A percentile compares a stretch with the other conserved stretches of the same genome.
Conservation (phyloP, 35 echinoderm and acorn worm species). For the Ophioderma brevispina region DNA sequence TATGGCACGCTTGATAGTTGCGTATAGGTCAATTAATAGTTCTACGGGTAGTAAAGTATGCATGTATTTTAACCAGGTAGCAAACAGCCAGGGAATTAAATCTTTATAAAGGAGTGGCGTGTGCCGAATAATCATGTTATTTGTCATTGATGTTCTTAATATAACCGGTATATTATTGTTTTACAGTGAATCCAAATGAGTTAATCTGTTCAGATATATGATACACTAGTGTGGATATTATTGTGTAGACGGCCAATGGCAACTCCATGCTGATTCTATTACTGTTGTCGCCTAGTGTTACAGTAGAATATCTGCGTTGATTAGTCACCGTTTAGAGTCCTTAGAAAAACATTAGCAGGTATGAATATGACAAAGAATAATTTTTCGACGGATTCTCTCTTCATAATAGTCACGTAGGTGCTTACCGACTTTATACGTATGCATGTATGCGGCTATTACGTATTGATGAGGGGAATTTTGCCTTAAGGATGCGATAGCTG, state of each 20-base stretch:
- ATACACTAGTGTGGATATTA: neutral
- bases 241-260: slow-evolving; percentile 3
- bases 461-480: neutral
- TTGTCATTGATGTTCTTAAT: neutral
- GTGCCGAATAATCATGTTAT: no score
- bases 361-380: slow-evolving; percentile 11
- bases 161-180: neutral
- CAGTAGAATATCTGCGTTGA: neutral
- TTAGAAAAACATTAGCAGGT: slow-evolving; percentile 10
- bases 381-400: neutral
- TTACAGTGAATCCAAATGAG: neutral
- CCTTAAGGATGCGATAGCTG: neutral
- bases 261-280: neutral
- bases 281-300: neutral
- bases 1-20: no score
- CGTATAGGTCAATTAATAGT: no score
- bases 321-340: slow-evolving; percentile 9
- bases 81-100: no score
- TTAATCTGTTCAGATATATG: neutral
- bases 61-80: no score
- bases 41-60: no score
- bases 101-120: no score
- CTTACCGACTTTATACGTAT: neutral
- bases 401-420: slow-evolving; percentile 5
- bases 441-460: neutral